Evolutionary conservation across 2,797 vertebrate genomes (phyloP), one percentile per base, ranked within the genome.

Genomic region (Coregonus sp.): DNA sequence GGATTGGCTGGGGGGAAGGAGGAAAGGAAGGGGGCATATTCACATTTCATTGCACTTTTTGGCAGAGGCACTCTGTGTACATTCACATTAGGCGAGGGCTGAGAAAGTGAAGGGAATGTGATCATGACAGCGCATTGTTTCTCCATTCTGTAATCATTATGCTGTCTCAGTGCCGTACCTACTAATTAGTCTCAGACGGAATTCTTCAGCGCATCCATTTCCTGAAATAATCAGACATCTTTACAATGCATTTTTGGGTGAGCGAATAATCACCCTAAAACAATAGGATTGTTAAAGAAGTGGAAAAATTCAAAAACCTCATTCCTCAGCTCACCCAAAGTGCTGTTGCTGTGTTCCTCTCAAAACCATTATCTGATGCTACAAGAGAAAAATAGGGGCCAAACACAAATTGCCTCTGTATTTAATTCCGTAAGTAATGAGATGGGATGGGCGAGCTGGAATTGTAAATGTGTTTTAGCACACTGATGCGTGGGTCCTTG

Each of bases 361-460:
- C 76, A 73, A 25, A 37, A 77, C 52, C 63, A 20, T 78, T 78
- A 5, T 37, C 52, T 25, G 16, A 16, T 54, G 33, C 12, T 76
- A 65, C 70, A 47, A 37, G 47, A 68, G 12, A 75, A 83, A 84
- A 65, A 29, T 72, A 59, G 73, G 54, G 7, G 71, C 70, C 75
- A 74, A 2, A 40, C 40, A 35, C 73, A 84, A 84, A 82, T 74
- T 77, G 76, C 47, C 76, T 80, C 33, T 70, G 73, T 82, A 77
- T 77, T 84, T 80, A 61, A 82, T 81, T 82, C 68, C 70, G 37
- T 76, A 72, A 75, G 70, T 70, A 81, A 74, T 29, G 20, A 54
- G 75, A 75, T 47, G 40, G 40, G 40, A 47, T 65, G 74, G 78
- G 72, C 47, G 50, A 72, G 61, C 15, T 72, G 31, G 67, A 79